These are phyloP conservation scores for Agrotis segetum DNA, from an alignment of 2,888 invertebrate species.

Conservation along the genomic window DNA sequence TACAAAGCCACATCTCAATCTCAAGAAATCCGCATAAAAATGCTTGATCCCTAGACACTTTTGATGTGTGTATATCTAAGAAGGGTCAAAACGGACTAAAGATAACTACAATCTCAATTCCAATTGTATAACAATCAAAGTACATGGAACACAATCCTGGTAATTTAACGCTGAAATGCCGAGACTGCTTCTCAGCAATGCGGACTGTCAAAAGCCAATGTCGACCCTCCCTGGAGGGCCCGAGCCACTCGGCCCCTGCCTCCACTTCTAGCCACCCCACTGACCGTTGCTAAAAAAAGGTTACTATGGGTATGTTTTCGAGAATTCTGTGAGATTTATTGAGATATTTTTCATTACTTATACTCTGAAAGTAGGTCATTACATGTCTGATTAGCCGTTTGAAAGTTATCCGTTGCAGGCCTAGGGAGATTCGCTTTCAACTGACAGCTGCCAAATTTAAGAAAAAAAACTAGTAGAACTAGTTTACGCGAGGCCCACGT, in stretches of 20 bases:
- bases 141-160: conserved; percentile 57
- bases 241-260: conserved; percentile 76
- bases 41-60: too few relatives aligned
- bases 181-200: conserved; percentile 73
- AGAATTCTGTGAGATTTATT: conserved; percentile 14
- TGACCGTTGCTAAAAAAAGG: conserved; percentile 74
- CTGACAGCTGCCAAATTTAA: too few relatives aligned
- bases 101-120: neutral
- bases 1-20: too few relatives aligned
- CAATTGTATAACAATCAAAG: conserved; percentile 45
- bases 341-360: too few relatives aligned
- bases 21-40: too few relatives aligned
- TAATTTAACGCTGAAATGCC: conserved; percentile 71
- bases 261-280: conserved; percentile 74
- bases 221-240: conserved; percentile 82
- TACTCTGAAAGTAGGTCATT: too few relatives aligned
- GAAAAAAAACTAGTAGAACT: too few relatives aligned
- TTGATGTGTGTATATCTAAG: too few relatives aligned
- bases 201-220: conserved; percentile 89
- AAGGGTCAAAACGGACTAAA: neutral
- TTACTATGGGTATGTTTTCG: conserved; percentile 70
- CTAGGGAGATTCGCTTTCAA: too few relatives aligned
- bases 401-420: too few relatives aligned
- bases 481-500: too few relatives aligned
- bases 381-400: too few relatives aligned